phyloP scores from a whole-genome alignment of 2,888 invertebrate species.

The Drosophila anomalata region DNA sequence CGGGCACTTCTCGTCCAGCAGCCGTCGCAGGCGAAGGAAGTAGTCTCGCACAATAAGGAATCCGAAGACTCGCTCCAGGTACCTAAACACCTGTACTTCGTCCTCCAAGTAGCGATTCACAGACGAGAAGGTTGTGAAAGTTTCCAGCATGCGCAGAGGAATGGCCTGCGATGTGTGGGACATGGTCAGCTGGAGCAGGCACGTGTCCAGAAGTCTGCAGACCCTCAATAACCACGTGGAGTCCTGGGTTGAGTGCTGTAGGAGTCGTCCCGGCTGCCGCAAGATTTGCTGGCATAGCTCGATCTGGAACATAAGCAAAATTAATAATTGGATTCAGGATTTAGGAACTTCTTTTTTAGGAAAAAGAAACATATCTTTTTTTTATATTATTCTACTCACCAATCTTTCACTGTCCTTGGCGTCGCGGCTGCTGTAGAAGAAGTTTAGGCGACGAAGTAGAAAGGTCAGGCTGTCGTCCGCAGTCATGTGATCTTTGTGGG shows the following conservation, averaged over 20 bases:
- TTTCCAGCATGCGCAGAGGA: slow-evolving; percentile 91
- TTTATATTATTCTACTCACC: slow-evolving; percentile 81
- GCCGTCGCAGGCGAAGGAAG: slow-evolving; percentile 88
- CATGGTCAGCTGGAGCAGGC: slow-evolving; percentile 81
- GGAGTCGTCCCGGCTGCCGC: slow-evolving; percentile 79
- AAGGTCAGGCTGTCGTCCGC: slow-evolving; percentile 83
- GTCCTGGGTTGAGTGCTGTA: slow-evolving; percentile 80
- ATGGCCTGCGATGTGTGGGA: slow-evolving; percentile 86
- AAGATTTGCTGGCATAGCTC: slow-evolving; percentile 83
- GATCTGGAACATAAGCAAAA: slow-evolving; percentile 65
- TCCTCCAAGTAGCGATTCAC: slow-evolving; percentile 81
- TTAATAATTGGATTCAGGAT: background rate
- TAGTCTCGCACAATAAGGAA: slow-evolving; percentile 85
- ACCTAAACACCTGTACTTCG: slow-evolving; percentile 73
- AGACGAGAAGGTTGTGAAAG: slow-evolving; percentile 87
- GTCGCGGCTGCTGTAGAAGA: slow-evolving; percentile 88
- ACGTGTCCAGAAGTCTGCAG: slow-evolving; percentile 82
- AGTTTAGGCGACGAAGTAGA: slow-evolving; percentile 88
- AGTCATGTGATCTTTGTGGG: slow-evolving; percentile 84
- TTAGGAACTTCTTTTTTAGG: too few species aligned
- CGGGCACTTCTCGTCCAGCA: slow-evolving; percentile 89
- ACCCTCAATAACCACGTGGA: slow-evolving; percentile 82
- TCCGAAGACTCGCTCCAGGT: slow-evolving; percentile 81
- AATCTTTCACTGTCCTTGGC: slow-evolving; percentile 87
- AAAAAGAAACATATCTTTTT: too few species aligned